A percentile compares a stretch with the other conserved stretches of the same genome.
Conservation (phyloP, 1,140 invertebrate species). For the Neodiprion lecontei region DNA sequence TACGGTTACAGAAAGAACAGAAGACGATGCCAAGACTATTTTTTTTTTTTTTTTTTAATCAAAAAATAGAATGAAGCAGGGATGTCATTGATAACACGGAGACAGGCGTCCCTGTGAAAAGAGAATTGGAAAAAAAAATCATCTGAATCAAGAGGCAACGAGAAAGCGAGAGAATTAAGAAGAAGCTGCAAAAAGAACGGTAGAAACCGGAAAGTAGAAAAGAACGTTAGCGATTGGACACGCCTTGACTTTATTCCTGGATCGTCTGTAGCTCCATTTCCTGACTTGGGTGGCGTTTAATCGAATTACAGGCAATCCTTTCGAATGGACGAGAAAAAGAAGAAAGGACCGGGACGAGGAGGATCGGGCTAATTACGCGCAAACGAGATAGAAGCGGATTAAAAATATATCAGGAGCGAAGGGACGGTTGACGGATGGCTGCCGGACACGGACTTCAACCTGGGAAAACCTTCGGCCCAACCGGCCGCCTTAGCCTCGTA, state of each 20-base stretch:
- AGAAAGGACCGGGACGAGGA: background rate
- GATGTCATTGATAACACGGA: too few relatives aligned
- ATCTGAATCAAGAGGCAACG: background rate
- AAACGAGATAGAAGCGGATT: slow-evolving; percentile 15
- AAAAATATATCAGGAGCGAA: slow-evolving; percentile 14
- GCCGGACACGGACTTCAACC: background rate
- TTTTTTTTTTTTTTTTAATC: too few relatives aligned
- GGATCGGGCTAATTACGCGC: slow-evolving; percentile 4
- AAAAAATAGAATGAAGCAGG: too few relatives aligned
- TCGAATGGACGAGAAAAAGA: background rate
- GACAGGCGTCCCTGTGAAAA: too few relatives aligned
- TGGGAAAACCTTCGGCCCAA: background rate
- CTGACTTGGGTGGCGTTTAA: slow-evolving; percentile 8
- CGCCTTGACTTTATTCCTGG: background rate
- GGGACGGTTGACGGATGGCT: slow-evolving; percentile 4
- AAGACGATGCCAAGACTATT: too few relatives aligned
- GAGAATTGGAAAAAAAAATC: too few relatives aligned
- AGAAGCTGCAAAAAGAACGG: background rate
- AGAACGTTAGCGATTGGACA: background rate
- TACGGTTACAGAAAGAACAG: too few relatives aligned
- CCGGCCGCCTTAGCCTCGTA: background rate
- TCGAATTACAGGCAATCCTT: slow-evolving; percentile 12
- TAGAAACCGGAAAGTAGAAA: background rate
- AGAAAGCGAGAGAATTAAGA: background rate
- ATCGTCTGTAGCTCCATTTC: background rate